Evolutionary conservation across 2,888 invertebrate species (phyloP).

Genomic region (Sinotaia quadrata): DNA sequence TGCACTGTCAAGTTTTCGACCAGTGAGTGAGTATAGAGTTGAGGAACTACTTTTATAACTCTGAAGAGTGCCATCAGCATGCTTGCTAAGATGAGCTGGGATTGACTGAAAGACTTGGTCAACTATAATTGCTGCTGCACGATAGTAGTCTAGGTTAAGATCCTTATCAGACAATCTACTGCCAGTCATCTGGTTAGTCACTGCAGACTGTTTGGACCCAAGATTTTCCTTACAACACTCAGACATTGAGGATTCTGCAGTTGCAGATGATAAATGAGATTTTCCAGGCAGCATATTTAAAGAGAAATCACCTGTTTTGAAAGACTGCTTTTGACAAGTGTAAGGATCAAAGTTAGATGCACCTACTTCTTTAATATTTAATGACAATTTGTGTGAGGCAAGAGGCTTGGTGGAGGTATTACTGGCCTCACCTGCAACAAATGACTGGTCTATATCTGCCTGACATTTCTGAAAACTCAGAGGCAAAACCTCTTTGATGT

Average conservation of each 20-base stretch:
- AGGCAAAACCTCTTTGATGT: neutral
- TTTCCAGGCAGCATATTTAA: too few relatives aligned
- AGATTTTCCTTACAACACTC: too few relatives aligned
- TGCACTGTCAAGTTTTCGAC: conserved; percentile 12
- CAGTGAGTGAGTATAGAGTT: conserved; percentile 4
- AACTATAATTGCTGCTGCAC: conserved; percentile 40
- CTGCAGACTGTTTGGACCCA: too few relatives aligned
- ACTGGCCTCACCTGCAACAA: neutral
- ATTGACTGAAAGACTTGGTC: conserved; percentile 40
- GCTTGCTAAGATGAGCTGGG: conserved; percentile 20
- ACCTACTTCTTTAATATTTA: too few relatives aligned
- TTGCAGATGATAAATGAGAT: too few relatives aligned
- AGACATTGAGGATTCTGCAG: too few relatives aligned
- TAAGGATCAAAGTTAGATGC: too few relatives aligned
- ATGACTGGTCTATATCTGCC: neutral
- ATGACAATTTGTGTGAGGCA: too few relatives aligned
- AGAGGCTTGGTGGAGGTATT: too few relatives aligned
- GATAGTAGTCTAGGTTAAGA: conserved; percentile 31
- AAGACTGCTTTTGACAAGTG: too few relatives aligned
- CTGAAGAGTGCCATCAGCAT: neutral
- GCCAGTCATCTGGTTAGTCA: too few relatives aligned
- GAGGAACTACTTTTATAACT: neutral
- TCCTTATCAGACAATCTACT: neutral
- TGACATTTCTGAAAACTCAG: neutral
- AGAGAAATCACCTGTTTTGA: too few relatives aligned